A percentile compares a stretch with the other conserved stretches of the same genome.
Conservation (phyloP, 1,140 invertebrate species). For the Polypedilum vanderplanki region DNA sequence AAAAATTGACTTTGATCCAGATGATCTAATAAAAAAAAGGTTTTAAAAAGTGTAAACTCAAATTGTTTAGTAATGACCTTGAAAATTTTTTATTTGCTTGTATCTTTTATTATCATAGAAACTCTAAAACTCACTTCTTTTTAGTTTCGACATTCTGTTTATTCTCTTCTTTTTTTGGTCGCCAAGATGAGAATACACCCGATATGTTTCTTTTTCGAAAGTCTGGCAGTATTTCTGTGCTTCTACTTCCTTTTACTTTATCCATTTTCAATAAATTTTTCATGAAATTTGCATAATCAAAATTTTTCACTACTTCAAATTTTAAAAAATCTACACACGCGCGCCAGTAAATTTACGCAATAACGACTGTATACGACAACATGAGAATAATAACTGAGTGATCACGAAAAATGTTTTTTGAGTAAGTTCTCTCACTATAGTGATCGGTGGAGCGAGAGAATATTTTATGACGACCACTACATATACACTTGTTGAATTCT, state of each 20-base stretch:
- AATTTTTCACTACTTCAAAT: too few relatives aligned
- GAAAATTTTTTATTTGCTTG: neutral
- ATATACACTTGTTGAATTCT: too few relatives aligned
- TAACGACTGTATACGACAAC: too few relatives aligned
- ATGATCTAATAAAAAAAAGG: neutral
- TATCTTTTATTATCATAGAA: neutral
- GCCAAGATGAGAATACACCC: neutral
- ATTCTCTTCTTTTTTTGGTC: slow-evolving; percentile 8
- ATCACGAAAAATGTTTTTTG: too few relatives aligned
- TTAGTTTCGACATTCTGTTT: neutral
- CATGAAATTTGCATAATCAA: too few relatives aligned
- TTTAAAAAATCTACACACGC: too few relatives aligned
- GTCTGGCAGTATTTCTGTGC: neutral
- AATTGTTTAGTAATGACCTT: neutral
- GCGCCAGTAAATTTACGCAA: too few relatives aligned
- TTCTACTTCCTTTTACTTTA: neutral
- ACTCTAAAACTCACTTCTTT: neutral
- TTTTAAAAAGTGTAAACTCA: neutral
- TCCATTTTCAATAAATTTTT: neutral
- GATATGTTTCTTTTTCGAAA: neutral
- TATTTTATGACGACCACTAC: too few relatives aligned
- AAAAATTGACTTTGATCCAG: neutral
- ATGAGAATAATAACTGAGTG: too few relatives aligned
- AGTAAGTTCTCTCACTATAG: too few relatives aligned
- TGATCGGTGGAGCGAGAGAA: too few relatives aligned